phyloP scores from a whole-genome alignment of 92 coral and sea anemone species.

The Montipora capitata region DNA sequence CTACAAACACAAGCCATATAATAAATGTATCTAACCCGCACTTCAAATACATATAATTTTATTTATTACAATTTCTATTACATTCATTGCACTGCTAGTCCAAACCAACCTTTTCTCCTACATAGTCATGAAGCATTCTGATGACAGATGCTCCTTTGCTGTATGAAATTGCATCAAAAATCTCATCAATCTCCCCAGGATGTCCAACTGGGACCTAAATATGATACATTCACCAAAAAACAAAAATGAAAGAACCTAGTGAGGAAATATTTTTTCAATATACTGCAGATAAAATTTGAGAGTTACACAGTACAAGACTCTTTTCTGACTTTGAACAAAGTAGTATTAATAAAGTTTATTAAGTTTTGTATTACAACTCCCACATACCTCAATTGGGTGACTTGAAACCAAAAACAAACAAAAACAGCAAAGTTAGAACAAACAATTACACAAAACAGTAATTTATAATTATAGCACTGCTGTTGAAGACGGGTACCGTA shows the following conservation, averaged over 20 bases:
- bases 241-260: too few relatives aligned
- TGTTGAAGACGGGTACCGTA: too few relatives aligned
- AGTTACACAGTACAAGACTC: too few relatives aligned
- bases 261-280: too few relatives aligned
- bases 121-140: conserved; percentile 95
- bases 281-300: too few relatives aligned
- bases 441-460: not conserved
- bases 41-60: too few relatives aligned
- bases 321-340: not conserved
- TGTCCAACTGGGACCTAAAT: conserved; percentile 96
- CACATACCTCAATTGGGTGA: conserved; percentile 96
- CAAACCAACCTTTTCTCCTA: conserved; percentile 90
- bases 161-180: conserved; percentile 98
- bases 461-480: too few relatives aligned
- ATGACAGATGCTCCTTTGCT: conserved; percentile 98
- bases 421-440: not conserved
- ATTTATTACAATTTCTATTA: too few relatives aligned
- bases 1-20: too few relatives aligned
- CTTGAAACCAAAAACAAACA: conserved; percentile 51
- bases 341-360: not conserved
- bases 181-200: conserved; percentile 95
- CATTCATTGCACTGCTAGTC: too few relatives aligned
- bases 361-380: not conserved
- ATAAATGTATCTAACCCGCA: too few relatives aligned
- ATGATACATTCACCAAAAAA: not conserved